A percentile compares a stretch with the other conserved stretches of the same genome.
Conservation (phyloP, 2,797 vertebrate species). For the Dermochelys coriacea region DNA sequence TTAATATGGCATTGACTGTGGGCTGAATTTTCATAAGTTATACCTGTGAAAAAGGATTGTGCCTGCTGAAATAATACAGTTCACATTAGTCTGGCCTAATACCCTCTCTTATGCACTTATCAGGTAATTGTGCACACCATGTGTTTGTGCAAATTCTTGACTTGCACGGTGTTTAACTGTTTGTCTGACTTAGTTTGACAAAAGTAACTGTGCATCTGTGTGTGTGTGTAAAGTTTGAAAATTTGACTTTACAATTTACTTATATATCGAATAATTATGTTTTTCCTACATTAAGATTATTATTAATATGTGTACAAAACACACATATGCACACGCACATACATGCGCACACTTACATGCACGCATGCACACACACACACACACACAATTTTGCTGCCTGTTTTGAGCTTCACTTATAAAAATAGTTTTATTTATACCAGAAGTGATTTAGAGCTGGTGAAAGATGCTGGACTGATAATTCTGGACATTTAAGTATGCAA, state of each 20-base stretch:
- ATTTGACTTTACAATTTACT: neutral
- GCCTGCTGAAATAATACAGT: neutral
- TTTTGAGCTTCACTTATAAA: too few relatives aligned
- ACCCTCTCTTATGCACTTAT: neutral
- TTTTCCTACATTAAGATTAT: neutral
- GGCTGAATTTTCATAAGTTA: slow-evolving; percentile 3
- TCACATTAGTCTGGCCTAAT: slow-evolving; percentile 7
- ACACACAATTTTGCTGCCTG: too few relatives aligned
- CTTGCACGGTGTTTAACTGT: neutral
- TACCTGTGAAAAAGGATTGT: neutral
- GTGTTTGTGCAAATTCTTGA: neutral
- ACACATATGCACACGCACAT: too few relatives aligned
- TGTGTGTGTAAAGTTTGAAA: fast-evolving
- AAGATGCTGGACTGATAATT: neutral
- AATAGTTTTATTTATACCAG: neutral
- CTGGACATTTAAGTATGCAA: fast-evolving
- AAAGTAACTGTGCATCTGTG: too few relatives aligned
- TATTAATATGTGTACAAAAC: neutral
- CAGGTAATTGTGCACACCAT: neutral
- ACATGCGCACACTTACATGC: too few relatives aligned
- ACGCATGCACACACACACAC: too few relatives aligned
- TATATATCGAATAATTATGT: fast-evolving
- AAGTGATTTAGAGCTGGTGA: neutral
- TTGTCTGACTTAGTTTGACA: too few relatives aligned
- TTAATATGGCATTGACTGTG: neutral